Conservation (phyloP, 1,140 invertebrate species). For the Thrips palmi region DNA sequence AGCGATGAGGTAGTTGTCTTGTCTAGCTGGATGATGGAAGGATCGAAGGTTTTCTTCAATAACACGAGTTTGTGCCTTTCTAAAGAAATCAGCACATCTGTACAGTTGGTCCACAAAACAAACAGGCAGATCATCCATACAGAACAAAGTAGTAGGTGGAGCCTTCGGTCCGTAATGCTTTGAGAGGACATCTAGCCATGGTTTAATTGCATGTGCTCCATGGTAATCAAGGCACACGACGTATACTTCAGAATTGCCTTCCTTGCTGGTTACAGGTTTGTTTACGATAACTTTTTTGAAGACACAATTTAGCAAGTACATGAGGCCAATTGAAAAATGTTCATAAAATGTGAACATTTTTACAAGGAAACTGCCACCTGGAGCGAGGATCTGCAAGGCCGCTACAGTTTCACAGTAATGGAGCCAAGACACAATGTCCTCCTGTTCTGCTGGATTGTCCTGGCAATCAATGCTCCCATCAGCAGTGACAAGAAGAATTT, state of each 20-base stretch:
- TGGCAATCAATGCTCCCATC: slow-evolving; percentile 87
- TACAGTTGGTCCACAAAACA: slow-evolving; percentile 48
- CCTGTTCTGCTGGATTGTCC: slow-evolving; percentile 67
- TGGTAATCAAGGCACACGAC: slow-evolving; percentile 53
- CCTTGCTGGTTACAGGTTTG: slow-evolving; percentile 81
- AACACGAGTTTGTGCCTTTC: slow-evolving; percentile 42
- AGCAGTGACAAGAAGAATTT: slow-evolving; percentile 56
- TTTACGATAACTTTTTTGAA: slow-evolving; percentile 55
- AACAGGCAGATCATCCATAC: slow-evolving; percentile 35
- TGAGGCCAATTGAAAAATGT: slow-evolving; percentile 49
- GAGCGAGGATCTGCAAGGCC: slow-evolving; percentile 45
- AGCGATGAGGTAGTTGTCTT: slow-evolving; percentile 11
- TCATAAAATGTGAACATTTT: slow-evolving; percentile 91
- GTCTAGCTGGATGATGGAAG: no score
- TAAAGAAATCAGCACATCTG: slow-evolving; percentile 40
- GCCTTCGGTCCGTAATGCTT: slow-evolving; percentile 26
- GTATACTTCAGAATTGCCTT: slow-evolving; percentile 89
- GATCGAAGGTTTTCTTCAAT: no score
- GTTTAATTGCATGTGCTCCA: slow-evolving; percentile 24
- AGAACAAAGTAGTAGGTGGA: slow-evolving; percentile 33
- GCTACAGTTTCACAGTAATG: slow-evolving; percentile 67
- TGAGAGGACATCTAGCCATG: slow-evolving; percentile 27
- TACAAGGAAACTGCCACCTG: slow-evolving; percentile 63
- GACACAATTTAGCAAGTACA: slow-evolving; percentile 60
- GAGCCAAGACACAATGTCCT: slow-evolving; percentile 50